Conservation (phyloP, 2,113 vertebrate genomes). For the Argyrosomus japonicus region DNA sequence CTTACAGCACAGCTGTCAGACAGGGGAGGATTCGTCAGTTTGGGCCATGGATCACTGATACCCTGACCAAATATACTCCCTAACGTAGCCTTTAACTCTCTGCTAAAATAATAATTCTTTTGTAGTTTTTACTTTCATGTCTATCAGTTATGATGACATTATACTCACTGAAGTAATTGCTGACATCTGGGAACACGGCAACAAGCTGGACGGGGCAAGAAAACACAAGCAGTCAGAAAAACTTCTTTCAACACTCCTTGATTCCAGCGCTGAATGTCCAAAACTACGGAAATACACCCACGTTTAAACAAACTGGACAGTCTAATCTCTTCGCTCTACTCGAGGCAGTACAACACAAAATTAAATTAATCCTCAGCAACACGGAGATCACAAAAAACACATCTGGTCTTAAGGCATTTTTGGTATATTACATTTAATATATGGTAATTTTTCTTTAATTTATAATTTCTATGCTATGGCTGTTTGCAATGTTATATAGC, state of each 20-base stretch:
- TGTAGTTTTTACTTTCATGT: not conserved
- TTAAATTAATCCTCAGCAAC: not conserved
- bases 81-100: not conserved
- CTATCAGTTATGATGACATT: constrained; percentile 19
- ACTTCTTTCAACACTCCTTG: not conserved
- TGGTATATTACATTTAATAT: not conserved
- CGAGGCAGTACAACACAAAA: not conserved
- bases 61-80: constrained; percentile 37
- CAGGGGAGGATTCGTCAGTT: constrained; percentile 50
- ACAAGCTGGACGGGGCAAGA: not conserved
- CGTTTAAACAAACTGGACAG: not conserved
- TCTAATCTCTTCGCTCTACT: not conserved
- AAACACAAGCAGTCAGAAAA: not conserved
- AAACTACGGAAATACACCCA: not conserved
- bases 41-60: constrained; percentile 63
- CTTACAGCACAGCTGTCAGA: constrained; percentile 52
- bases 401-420: not conserved
- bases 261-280: not conserved
- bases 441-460: not conserved
- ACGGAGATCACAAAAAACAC: not conserved
- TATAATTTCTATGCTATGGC: not conserved
- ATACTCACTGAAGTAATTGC: not conserved
- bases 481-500: not conserved
- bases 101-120: constrained; percentile 22
- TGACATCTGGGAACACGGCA: not conserved